These are phyloP conservation scores for Ommatoiulus sabulosus DNA, from an alignment of 2,888 invertebrate genomes.

Conservation along the genomic window DNA sequence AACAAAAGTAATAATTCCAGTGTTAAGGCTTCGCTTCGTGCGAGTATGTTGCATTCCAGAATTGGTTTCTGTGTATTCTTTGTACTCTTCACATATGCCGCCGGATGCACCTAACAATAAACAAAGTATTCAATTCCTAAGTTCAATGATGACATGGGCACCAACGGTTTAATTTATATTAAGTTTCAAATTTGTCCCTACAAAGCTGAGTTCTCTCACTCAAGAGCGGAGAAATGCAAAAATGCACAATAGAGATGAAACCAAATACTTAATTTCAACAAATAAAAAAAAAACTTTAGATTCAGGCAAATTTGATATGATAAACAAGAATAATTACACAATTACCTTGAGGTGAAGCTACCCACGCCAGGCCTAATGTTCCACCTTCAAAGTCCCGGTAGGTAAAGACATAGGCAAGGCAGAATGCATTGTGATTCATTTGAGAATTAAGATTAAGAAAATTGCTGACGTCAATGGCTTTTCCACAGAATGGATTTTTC, in stretches of 20 bases:
- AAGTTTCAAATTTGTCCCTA: too few species aligned
- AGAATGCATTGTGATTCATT: slow-evolving; percentile 97
- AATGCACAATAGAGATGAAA: too few species aligned
- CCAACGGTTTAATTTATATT: too few species aligned
- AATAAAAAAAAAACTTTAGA: neutral
- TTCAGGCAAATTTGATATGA: neutral
- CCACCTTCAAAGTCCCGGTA: slow-evolving; percentile 96
- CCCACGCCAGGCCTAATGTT: slow-evolving; percentile 98
- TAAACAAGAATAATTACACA: neutral
- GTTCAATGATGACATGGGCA: neutral
- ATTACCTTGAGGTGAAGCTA: slow-evolving; percentile 87
- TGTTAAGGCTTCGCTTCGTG: slow-evolving; percentile 94
- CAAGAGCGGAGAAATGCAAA: too few species aligned
- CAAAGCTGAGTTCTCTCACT: too few species aligned
- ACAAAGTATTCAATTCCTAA: slow-evolving; percentile 38
- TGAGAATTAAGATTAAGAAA: slow-evolving; percentile 97
- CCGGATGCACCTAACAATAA: slow-evolving; percentile 86
- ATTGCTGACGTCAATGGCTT: slow-evolving; percentile 99
- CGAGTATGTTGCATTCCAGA: slow-evolving; percentile 90
- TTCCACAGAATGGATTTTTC: slow-evolving; percentile 84
- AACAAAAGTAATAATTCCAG: slow-evolving; percentile 98
- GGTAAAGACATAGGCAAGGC: slow-evolving; percentile 99
- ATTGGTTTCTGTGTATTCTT: slow-evolving; percentile 95
- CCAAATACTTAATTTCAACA: too few species aligned
- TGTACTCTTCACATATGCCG: slow-evolving; percentile 98